A percentile compares a stretch with the other conserved stretches of the same genome.
Evolutionary conservation across 2,113 vertebrate genomes (phyloP).

Genomic region (Procavia capensis): DNA sequence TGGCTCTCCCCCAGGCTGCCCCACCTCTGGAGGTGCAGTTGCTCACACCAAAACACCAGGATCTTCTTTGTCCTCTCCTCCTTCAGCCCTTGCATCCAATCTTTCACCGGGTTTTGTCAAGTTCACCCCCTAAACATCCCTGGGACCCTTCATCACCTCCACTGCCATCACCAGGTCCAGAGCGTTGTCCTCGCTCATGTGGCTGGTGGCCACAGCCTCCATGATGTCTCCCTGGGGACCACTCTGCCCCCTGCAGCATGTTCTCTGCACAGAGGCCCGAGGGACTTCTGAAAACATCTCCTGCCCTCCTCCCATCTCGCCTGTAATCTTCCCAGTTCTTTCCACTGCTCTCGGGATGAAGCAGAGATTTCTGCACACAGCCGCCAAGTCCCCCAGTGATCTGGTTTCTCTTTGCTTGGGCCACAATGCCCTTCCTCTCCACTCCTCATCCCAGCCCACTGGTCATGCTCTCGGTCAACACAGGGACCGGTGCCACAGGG

Average conservation of each 20-base stretch:
- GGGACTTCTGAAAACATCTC: background rate
- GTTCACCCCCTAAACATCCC: background rate
- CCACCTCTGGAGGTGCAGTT: rapidly evolving
- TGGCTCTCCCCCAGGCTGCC: background rate
- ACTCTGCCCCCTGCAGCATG: background rate
- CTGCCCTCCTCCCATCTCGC: background rate
- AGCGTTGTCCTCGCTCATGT: background rate
- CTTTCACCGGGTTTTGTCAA: background rate
- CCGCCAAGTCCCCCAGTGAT: background rate
- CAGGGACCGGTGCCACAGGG: too few species aligned
- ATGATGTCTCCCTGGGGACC: background rate
- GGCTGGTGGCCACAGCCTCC: background rate
- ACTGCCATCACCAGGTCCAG: rapidly evolving
- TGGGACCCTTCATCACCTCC: background rate
- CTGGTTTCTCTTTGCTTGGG: background rate
- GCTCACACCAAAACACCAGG: background rate
- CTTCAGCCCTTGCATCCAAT: background rate
- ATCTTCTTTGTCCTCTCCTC: too few species aligned
- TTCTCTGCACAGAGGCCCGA: background rate
- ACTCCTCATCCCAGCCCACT: background rate
- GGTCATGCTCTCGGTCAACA: too few species aligned
- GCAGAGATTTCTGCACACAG: background rate
- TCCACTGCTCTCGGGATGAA: background rate
- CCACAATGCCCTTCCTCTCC: background rate
- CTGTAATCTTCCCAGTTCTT: background rate